A percentile compares a stretch with the other conserved stretches of the same genome.
Evolutionary conservation across 2,797 vertebrate genomes (phyloP).

Genomic region (Enoplosus armatus): DNA sequence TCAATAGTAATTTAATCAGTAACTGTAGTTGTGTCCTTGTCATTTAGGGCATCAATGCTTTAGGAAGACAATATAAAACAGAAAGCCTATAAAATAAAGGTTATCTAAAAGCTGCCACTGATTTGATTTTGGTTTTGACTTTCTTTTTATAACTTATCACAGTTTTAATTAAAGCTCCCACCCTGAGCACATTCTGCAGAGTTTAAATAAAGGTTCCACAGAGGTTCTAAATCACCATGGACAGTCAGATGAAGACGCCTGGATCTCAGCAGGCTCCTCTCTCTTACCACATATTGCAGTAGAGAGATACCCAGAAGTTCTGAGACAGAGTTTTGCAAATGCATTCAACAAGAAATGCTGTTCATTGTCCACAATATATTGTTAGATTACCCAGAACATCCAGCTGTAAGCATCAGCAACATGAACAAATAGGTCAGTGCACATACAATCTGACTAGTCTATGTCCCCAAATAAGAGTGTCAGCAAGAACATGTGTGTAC

Average conservation of each 20-base stretch:
- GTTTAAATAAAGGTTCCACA: conserved; percentile 5
- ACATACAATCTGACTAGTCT: neutral
- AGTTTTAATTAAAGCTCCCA: neutral
- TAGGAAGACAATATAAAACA: neutral
- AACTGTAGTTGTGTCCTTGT: neutral
- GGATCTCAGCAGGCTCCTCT: neutral
- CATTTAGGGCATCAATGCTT: neutral
- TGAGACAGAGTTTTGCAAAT: neutral
- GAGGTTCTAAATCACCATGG: neutral
- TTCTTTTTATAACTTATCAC: neutral
- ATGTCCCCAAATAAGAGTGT: neutral
- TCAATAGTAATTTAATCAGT: neutral
- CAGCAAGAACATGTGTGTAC: conserved; percentile 5
- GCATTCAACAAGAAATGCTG: neutral
- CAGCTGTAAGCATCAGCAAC: conserved; percentile 12
- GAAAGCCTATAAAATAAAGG: too few species aligned
- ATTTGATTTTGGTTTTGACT: neutral
- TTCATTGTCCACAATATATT: neutral
- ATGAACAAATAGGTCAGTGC: conserved; percentile 41
- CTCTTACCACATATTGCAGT: neutral
- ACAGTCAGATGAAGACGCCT: neutral
- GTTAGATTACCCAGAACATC: conserved; percentile 3
- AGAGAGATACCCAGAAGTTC: neutral
- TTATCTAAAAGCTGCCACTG: neutral
- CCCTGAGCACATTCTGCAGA: neutral